Evolutionary conservation across 2,113 vertebrate species (phyloP), one percentile per base, ranked within the genome.

Genomic region (Rana temporaria): DNA sequence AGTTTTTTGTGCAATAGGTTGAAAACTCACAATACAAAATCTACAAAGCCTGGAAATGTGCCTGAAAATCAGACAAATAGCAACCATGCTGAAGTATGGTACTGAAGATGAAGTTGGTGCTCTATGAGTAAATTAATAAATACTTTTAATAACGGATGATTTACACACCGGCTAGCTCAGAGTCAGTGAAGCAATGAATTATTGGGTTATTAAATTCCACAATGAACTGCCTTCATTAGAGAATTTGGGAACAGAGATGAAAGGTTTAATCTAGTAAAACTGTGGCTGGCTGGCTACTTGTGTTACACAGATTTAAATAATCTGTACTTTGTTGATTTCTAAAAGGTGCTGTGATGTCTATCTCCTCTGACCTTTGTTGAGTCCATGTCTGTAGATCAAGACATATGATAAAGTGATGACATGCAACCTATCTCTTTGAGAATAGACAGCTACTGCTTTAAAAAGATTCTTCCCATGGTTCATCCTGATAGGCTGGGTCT

Each of bases 371-470:
- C 79, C 68, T 81, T 72, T 81, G 59, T n/a, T 34, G 65, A 34
- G 38, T 24, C 52, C 48, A 57, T 14, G 80, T 65, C 80, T 82
- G 64, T 24, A 82, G 80, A 75, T 75, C 12, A 82, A 75, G 80
- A 73, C 62, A 56, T 17, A 16, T 82, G 71, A 82, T 67, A 74
- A 67, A 56, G 22, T 17, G 26, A 9, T 55, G 19, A 22, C 42
- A n/a, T 24, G n/a, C 55, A 20, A 34, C 48, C 48, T 24, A 56
- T 62, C 62, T 82, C 57, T 19, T 74, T 82, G 70, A 82, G 60
- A 73, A 64, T 53, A 65, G 42, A n/a, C 69, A 73, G 79, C 34
- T 26, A 64, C 42, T 20, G 38, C 34, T 60, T 32, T 64, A 6
- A 64, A 64, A 57, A 69, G 15, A 59, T 57, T 66, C 66, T 68